Evolutionary conservation across 1,140 invertebrate species (phyloP).

Genomic region (Drosophila bocqueti): DNA sequence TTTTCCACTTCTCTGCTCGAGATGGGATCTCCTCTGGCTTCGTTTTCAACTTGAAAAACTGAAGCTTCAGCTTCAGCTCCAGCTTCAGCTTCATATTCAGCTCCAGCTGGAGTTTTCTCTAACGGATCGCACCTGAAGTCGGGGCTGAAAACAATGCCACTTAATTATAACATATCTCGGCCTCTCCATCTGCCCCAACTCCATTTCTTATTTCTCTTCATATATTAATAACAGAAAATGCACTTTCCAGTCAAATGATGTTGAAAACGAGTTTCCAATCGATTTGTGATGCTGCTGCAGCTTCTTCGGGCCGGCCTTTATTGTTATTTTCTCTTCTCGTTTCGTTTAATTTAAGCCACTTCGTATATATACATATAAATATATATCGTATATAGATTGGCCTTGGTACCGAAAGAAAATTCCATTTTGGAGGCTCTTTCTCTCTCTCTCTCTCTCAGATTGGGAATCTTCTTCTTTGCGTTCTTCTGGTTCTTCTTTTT

Average conservation of each 20-base stretch:
- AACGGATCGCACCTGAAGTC: constrained; percentile 29
- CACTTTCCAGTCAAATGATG: constrained; percentile 53
- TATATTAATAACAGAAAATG: constrained; percentile 52
- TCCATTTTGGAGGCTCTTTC: constrained; percentile 9
- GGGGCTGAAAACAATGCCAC: constrained; percentile 44
- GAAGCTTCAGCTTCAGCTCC: background rate
- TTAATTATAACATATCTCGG: constrained; percentile 46
- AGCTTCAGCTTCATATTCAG: too few relatives aligned
- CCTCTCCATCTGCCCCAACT: constrained; percentile 20
- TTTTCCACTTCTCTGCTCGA: constrained; percentile 17
- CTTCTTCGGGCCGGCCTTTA: constrained; percentile 17
- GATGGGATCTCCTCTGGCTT: constrained; percentile 24
- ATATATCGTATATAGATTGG: constrained; percentile 14
- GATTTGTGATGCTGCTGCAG: constrained; percentile 32
- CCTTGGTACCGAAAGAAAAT: constrained; percentile 25
- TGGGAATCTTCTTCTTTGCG: background rate
- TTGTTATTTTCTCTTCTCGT: constrained; percentile 43
- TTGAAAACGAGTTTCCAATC: constrained; percentile 53
- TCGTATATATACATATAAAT: background rate
- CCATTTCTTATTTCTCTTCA: background rate
- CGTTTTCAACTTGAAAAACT: constrained; percentile 15
- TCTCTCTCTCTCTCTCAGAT: constrained; percentile 8
- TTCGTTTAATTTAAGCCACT: constrained; percentile 69
- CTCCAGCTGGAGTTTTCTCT: constrained; percentile 33
- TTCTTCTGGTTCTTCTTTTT: constrained; percentile 32